Evolutionary conservation across 2,888 invertebrate genomes (phyloP).

Genomic region (Buathra laborator): DNA sequence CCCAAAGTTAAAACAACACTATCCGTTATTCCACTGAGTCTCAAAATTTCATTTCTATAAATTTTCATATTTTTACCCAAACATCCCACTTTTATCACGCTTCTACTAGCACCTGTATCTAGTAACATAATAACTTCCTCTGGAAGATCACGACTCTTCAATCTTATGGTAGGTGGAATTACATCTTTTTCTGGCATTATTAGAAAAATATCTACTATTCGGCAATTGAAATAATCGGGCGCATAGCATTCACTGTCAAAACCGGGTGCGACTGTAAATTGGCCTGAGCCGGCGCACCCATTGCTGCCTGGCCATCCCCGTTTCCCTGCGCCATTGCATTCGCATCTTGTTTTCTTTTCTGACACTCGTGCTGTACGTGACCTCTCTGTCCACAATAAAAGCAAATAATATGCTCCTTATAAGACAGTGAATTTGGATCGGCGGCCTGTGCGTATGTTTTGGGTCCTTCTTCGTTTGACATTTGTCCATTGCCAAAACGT

Average conservation of each 20-base stretch:
- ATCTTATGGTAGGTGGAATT: background rate
- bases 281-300: conserved; percentile 4
- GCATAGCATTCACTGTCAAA: background rate
- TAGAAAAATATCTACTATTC: background rate
- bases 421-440: background rate
- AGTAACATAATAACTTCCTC: too few relatives aligned
- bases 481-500: background rate
- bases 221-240: background rate
- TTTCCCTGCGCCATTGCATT: background rate
- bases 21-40: conserved; percentile 33
- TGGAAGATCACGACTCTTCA: background rate
- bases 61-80: background rate
- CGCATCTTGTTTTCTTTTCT: background rate
- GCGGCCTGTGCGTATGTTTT: background rate
- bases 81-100: too few relatives aligned
- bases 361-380: background rate
- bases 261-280: background rate
- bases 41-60: background rate
- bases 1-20: conserved; percentile 9
- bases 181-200: background rate
- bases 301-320: conserved; percentile 4
- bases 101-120: too few relatives aligned
- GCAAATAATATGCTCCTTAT: background rate
- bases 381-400: background rate
- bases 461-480: background rate